phyloP scores from a whole-genome alignment of 2,888 invertebrate genomes.

The Xestia c-nigrum region DNA sequence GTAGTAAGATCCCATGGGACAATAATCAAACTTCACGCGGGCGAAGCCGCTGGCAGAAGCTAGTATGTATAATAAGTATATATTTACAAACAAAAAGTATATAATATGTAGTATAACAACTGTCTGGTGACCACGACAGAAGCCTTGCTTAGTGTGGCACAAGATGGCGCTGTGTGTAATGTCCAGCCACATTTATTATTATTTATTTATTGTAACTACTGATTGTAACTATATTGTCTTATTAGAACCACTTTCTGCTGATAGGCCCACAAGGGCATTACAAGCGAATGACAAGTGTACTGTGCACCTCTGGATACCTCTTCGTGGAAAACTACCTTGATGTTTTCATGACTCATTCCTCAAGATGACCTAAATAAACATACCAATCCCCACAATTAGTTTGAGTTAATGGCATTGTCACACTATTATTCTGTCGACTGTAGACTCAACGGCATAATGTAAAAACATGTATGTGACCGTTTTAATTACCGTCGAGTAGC shows the following conservation, averaged over 20 bases:
- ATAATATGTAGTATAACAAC: too few species aligned
- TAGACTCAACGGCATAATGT: slow-evolving; percentile 15
- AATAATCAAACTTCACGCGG: too few species aligned
- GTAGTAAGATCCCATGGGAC: too few species aligned
- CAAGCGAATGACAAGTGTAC: background rate
- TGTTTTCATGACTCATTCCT: slow-evolving; percentile 9
- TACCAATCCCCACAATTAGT: slow-evolving; percentile 5
- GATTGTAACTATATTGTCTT: background rate
- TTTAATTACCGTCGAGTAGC: slow-evolving; percentile 32
- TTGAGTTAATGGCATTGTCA: slow-evolving; percentile 18
- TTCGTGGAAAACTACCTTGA: background rate
- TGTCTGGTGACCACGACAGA: too few species aligned
- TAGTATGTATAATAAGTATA: too few species aligned
- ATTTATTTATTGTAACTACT: too few species aligned
- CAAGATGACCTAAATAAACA: slow-evolving; percentile 39
- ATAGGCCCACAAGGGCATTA: background rate
- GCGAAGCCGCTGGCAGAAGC: too few species aligned
- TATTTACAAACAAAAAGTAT: too few species aligned
- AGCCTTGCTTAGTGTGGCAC: too few species aligned
- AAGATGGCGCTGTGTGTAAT: too few species aligned
- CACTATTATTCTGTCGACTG: slow-evolving; percentile 36
- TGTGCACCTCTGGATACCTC: background rate
- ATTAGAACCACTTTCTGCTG: background rate
- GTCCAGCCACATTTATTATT: too few species aligned
- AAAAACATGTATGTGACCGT: slow-evolving; percentile 25